Base-by-base conservation (phyloP, 2,113 vertebrate genomes). In the Oriolus oriolus region DNA sequence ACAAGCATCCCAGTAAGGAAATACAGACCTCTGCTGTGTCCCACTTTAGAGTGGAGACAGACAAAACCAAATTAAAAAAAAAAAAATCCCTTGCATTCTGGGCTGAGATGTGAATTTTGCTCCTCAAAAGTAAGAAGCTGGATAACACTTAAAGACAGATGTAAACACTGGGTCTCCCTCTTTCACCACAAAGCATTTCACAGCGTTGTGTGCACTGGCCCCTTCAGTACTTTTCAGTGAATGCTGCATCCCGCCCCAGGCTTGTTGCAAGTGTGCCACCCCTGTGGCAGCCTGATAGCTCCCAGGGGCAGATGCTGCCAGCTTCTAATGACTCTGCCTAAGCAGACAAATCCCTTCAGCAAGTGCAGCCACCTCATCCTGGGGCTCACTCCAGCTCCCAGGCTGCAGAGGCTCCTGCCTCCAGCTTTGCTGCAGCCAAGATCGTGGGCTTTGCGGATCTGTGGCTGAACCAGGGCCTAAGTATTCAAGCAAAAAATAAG, bases 1-100 rank as follows among this genome's bases (percentile, higher is more conserved):
- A 78, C 41, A 65, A 96, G 76, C 56, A 39, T 28, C 92, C 90
- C 96, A 84, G 92, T 87, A 96, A 96, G 90, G 96, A 94, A 97
- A 95, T 68, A 81, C 10, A 95, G 93, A 84, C 44, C 28, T 74
- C 85, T 86, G n/a, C 31, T 54, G 35, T n/a, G 59, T 54, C 31
- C 41, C 76, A 81, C 65, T 90, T 90, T 10, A 81, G 33, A 71
- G 59, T 6, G 15, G 21, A 94, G 31, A 70, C 4, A 42, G 24
- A 24, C 14, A 49, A 61, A 86, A 52, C 1, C 13, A 63, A 79
- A 35, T 53, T 2, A 23, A 77, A 31, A 45, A 44, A 20, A 19
- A 44, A 45, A 20, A 23, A 52, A 37, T 8, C 11, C 4, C 3
- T 24, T 31, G 31, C 30, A 35, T 65, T 33, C 60, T 68, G 35